phyloP scores from a whole-genome alignment of 2,888 invertebrate genomes.

The Sinhomidia bicolor region DNA sequence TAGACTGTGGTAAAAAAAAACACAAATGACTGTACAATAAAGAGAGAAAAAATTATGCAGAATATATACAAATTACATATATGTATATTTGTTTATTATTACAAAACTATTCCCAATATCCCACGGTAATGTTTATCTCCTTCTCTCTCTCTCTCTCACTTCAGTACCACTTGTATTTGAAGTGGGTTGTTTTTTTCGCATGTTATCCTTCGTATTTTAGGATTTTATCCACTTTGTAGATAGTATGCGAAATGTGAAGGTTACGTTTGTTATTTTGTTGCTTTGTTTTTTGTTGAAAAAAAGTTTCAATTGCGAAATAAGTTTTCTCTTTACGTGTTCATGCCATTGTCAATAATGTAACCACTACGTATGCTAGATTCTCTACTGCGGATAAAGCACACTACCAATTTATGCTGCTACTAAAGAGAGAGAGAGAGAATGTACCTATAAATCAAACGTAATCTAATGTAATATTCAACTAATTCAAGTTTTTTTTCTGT shows the following conservation, averaged over 20 bases:
- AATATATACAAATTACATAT: too few relatives aligned
- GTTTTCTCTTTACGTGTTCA: neutral
- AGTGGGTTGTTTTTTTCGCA: neutral
- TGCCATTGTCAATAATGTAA: neutral
- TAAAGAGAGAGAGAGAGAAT: too few relatives aligned
- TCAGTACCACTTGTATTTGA: neutral
- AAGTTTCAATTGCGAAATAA: conserved; percentile 20
- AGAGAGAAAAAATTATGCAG: neutral
- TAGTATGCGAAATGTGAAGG: neutral
- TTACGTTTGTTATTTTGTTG: conserved; percentile 2
- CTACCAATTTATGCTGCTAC: neutral
- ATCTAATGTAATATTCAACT: conserved; percentile 17
- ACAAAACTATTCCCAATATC: conserved; percentile 1
- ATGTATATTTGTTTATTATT: neutral
- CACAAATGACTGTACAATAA: neutral
- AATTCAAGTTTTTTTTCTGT: neutral
- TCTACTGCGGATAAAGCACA: neutral
- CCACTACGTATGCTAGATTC: too few relatives aligned
- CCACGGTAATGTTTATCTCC: neutral
- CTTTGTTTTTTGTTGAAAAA: neutral
- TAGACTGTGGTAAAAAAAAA: neutral
- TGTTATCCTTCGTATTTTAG: neutral
- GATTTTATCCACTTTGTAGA: neutral
- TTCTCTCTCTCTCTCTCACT: neutral
- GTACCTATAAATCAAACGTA: conserved; percentile 1